These are phyloP conservation scores for Tyrannus savana DNA, from an alignment of 2,113 vertebrate species.

Conservation along the genomic window DNA sequence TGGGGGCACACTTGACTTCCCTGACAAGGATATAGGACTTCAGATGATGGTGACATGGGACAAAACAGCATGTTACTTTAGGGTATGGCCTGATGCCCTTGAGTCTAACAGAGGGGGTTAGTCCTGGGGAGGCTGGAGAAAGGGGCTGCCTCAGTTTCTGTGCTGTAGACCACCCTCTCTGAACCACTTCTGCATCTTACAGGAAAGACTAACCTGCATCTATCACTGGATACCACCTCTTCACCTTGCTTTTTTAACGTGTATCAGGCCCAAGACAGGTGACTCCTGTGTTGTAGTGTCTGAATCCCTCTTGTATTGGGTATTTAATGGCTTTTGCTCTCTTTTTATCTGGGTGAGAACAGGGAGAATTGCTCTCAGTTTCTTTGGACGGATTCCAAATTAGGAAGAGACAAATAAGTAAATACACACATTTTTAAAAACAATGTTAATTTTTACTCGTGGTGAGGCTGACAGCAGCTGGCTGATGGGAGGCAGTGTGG, in stretches of 20 bases:
- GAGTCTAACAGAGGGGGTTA: background rate
- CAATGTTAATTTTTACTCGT: background rate
- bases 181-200: background rate
- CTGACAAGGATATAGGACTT: background rate
- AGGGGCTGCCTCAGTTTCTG: background rate
- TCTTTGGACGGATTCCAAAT: background rate
- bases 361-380: background rate
- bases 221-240: background rate
- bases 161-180: background rate
- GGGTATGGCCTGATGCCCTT: background rate
- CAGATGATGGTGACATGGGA: background rate
- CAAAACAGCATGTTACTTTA: background rate
- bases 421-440: background rate
- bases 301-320: background rate
- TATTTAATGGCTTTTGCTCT: background rate
- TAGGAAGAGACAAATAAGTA: background rate
- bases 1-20: background rate
- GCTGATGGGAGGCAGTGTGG: background rate
- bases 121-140: background rate
- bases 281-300: background rate
- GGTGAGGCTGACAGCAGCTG: background rate
- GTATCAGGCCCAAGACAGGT: background rate
- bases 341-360: background rate
- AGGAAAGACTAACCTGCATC: background rate
- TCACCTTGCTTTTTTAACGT: background rate